Conservation (phyloP, 1,140 invertebrate genomes). For the Chymomyza costata region DNA sequence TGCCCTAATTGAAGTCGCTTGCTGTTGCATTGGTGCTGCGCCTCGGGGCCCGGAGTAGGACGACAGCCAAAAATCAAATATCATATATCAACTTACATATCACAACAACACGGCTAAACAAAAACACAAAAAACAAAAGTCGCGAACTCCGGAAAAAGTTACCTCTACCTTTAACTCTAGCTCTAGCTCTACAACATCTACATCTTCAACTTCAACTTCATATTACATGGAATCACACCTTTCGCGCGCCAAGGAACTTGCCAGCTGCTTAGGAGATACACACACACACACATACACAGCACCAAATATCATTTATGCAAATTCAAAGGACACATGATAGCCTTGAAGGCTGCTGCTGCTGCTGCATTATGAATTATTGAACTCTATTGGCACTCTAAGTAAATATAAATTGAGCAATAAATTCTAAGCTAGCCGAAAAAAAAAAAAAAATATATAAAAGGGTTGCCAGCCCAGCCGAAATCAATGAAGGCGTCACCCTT, state of each 20-base stretch:
- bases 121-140: slow-evolving; percentile 33
- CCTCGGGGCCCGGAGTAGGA: background rate
- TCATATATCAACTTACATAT: slow-evolving; percentile 73
- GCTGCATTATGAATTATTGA: slow-evolving; percentile 67
- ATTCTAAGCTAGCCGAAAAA: slow-evolving; percentile 36
- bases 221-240: slow-evolving; percentile 66
- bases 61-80: slow-evolving; percentile 58
- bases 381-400: slow-evolving; percentile 70
- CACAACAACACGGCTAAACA: slow-evolving; percentile 59
- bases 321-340: slow-evolving; percentile 52
- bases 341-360: slow-evolving; percentile 3
- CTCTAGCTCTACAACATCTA: slow-evolving; percentile 3
- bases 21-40: background rate
- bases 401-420: slow-evolving; percentile 71
- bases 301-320: slow-evolving; percentile 58
- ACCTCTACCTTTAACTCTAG: too few species aligned
- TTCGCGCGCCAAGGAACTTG: slow-evolving; percentile 21
- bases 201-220: slow-evolving; percentile 23
- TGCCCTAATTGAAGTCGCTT: slow-evolving; percentile 53
- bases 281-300: background rate
- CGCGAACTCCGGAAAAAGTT: too few species aligned
- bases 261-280: background rate
- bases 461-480: background rate
- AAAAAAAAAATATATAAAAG: background rate
- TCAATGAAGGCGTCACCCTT: slow-evolving; percentile 1